These are phyloP conservation scores for Argya squamiceps DNA, from an alignment of 2,797 vertebrate species.

Conservation along the genomic window DNA sequence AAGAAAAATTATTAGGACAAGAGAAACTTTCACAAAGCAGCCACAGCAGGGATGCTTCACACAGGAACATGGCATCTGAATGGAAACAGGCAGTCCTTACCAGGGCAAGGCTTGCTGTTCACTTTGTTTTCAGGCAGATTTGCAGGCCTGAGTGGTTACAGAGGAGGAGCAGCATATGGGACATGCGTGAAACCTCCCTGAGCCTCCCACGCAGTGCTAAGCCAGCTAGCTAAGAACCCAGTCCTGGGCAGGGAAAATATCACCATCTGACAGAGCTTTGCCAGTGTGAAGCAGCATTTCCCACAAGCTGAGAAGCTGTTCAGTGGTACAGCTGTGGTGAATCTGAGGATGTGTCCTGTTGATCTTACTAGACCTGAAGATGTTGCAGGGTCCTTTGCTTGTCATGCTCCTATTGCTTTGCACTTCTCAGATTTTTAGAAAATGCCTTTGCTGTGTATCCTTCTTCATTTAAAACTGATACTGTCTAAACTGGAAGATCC, in stretches of 20 bases:
- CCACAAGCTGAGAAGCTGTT: not conserved
- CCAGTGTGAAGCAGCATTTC: not conserved
- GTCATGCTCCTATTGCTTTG: not conserved
- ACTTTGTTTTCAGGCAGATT: constrained; percentile 6
- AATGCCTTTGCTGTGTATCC: not conserved
- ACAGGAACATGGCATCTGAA: not conserved
- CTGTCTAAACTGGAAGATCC: not conserved
- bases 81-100: not conserved
- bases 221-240: not conserved
- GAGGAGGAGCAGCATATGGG: not conserved
- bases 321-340: not conserved
- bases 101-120: constrained; percentile 1
- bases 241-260: not conserved
- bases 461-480: not conserved
- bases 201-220: not conserved
- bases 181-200: not conserved
- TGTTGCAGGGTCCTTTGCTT: not conserved
- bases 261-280: not conserved
- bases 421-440: not conserved
- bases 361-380: not conserved
- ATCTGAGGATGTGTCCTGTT: not conserved
- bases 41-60: not conserved
- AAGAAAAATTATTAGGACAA: not conserved
- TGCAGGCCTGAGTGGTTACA: not conserved
- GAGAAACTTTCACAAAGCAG: not conserved